Evolutionary conservation across 2,113 vertebrate genomes (phyloP).

Genomic region (Cheirogaleus medius): DNA sequence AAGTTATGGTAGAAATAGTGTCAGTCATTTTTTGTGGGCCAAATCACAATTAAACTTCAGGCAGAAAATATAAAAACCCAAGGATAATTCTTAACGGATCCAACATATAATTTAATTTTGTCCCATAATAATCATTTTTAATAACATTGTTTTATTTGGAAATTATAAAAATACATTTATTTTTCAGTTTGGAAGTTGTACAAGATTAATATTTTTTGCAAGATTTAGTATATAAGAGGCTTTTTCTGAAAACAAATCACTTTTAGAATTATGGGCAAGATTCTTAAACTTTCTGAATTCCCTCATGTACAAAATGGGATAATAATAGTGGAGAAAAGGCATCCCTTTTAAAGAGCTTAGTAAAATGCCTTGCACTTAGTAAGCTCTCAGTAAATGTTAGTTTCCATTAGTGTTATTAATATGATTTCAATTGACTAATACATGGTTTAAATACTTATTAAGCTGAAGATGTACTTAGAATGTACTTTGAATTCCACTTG

Average conservation of each 20-base stretch:
- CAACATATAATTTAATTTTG: conserved; percentile 8
- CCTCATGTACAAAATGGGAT: background rate
- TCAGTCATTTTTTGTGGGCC: background rate
- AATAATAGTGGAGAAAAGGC: background rate
- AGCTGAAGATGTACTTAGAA: background rate
- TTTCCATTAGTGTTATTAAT: conserved; percentile 14
- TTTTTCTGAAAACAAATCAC: background rate
- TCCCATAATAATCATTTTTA: background rate
- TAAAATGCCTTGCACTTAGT: background rate
- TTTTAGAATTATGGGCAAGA: background rate
- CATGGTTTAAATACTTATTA: background rate
- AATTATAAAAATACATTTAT: conserved; percentile 10
- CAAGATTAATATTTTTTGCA: background rate
- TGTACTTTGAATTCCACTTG: background rate
- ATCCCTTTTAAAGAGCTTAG: conserved; percentile 1
- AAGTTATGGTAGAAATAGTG: background rate
- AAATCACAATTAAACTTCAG: background rate
- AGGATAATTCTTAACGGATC: background rate
- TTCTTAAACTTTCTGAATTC: background rate
- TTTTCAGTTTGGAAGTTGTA: background rate
- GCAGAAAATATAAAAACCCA: conserved; percentile 30
- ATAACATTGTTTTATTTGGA: conserved; percentile 7
- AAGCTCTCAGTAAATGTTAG: background rate
- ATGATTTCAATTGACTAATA: background rate
- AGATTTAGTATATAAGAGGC: background rate